phyloP scores from a whole-genome alignment of 2,797 vertebrate species.

The Silurus aristotelis region DNA sequence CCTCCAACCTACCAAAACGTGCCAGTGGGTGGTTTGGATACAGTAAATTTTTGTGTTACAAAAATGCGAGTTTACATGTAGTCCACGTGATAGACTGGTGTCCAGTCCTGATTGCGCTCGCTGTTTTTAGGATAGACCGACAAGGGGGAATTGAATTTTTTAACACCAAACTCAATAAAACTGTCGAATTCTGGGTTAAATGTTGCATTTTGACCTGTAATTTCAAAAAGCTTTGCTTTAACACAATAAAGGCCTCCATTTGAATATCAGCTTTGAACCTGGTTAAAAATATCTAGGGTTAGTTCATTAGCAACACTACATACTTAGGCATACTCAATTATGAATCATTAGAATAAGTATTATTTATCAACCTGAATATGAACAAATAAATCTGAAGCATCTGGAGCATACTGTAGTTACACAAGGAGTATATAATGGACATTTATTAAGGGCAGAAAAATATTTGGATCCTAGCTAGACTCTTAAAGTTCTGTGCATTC shows the following conservation, averaged over 20 bases:
- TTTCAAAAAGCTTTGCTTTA: not conserved
- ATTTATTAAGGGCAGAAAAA: not conserved
- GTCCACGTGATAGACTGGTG: not conserved
- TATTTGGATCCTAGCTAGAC: not conserved
- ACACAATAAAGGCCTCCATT: not conserved
- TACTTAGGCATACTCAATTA: not conserved
- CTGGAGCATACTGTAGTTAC: not conserved
- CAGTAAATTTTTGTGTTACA: not conserved
- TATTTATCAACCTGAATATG: not conserved
- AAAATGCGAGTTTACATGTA: not conserved
- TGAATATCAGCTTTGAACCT: not conserved
- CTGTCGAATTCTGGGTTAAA: not conserved
- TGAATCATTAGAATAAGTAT: not conserved
- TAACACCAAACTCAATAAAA: not conserved
- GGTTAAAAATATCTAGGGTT: not conserved
- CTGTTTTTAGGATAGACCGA: not conserved
- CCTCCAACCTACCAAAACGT: not conserved
- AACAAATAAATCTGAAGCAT: not conserved
- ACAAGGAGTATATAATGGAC: not conserved
- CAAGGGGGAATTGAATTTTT: not conserved
- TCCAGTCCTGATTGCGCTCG: not conserved
- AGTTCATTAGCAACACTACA: not conserved
- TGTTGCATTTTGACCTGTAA: not conserved
- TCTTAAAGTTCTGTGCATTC: not conserved
- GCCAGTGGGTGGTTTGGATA: not conserved